Conservation (phyloP, 2,113 vertebrate genomes). For the Tamias sibiricus region DNA sequence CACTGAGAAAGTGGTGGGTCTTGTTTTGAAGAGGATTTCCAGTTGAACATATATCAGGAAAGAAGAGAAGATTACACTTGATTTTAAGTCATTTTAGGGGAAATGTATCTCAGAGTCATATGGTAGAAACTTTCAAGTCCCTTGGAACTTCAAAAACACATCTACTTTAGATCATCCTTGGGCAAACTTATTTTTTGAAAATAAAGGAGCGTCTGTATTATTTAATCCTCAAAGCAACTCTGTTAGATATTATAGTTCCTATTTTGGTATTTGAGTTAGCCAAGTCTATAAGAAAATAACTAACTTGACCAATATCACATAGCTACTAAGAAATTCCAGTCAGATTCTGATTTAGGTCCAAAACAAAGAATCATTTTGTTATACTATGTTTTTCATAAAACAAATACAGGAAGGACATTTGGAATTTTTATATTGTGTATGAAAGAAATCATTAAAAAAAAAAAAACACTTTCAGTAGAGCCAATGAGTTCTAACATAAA, state of each 20-base stretch:
- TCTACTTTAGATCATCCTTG: not conserved
- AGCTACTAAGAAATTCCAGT: not conserved
- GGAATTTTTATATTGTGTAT: not conserved
- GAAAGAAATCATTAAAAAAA: not conserved
- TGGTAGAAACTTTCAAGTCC: not conserved
- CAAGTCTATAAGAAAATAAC: not conserved
- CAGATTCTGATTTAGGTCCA: not conserved
- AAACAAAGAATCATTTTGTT: conserved; percentile 24
- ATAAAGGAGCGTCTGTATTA: not conserved
- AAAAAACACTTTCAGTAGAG: not conserved
- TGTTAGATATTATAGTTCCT: not conserved
- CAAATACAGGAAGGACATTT: not conserved
- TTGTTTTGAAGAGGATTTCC: conserved; percentile 10
- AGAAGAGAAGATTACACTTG: not conserved
- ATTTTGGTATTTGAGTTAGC: not conserved
- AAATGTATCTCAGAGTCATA: not conserved
- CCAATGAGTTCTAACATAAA: not conserved
- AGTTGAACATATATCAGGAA: not conserved
- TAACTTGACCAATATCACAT: not conserved
- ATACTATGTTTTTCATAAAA: not conserved
- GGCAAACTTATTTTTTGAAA: not conserved
- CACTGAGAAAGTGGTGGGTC: not conserved
- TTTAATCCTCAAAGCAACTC: not conserved
- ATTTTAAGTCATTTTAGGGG: not conserved
- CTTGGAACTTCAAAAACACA: not conserved